A percentile compares a stretch with the other conserved stretches of the same genome.
Conservation (phyloP, 2,113 vertebrate species). For the Narcine bancroftii region DNA sequence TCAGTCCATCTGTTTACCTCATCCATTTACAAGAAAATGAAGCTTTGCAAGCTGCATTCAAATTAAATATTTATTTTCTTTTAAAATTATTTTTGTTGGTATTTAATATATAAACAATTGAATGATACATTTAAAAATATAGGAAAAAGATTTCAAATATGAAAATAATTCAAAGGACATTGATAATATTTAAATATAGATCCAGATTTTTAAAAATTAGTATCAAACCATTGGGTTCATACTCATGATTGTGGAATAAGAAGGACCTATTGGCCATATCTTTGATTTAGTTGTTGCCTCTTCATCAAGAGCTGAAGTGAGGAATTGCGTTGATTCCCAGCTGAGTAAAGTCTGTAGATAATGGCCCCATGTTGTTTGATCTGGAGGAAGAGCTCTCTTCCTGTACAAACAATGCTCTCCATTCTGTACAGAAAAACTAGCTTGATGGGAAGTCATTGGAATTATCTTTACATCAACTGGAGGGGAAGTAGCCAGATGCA, state of each 20-base stretch:
- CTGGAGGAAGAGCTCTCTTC: slow-evolving; percentile 4
- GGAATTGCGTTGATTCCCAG: background rate
- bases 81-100: too few species aligned
- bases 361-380: background rate
- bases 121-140: too few species aligned
- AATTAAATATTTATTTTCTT: too few species aligned
- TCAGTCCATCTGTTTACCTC: background rate
- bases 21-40: background rate
- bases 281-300: background rate
- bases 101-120: too few species aligned
- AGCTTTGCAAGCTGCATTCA: background rate
- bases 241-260: background rate
- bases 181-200: slow-evolving; percentile 7
- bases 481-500: background rate
- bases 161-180: too few species aligned
- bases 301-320: background rate
- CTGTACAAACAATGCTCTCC: background rate
- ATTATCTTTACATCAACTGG: background rate
- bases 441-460: background rate
- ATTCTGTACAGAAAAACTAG: background rate
- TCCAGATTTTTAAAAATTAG: background rate
- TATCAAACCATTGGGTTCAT: background rate
- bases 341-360: slow-evolving; percentile 25
- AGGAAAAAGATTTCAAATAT: too few species aligned
- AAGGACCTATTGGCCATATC: background rate